Evolutionary conservation across 2,797 vertebrate genomes (phyloP).

Genomic region (Oreonectes daqikongensis): DNA sequence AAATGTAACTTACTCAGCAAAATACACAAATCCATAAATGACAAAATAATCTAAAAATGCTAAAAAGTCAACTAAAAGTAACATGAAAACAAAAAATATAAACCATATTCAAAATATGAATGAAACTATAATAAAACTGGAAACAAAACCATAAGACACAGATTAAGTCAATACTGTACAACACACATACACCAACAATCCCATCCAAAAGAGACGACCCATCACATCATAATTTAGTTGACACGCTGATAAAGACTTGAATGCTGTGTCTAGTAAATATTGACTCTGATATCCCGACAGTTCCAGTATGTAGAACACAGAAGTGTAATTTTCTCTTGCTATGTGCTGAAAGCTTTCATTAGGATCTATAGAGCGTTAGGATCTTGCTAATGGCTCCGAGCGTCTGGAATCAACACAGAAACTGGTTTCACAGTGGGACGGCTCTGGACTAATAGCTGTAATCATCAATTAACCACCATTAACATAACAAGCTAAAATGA

Average conservation of each 20-base stretch:
- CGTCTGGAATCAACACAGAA: slow-evolving; percentile 21
- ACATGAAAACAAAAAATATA: too few relatives aligned
- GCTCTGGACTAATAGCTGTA: slow-evolving; percentile 46
- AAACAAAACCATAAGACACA: too few relatives aligned
- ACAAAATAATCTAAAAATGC: too few relatives aligned
- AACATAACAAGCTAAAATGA: slow-evolving; percentile 39
- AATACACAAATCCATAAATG: too few relatives aligned
- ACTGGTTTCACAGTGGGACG: slow-evolving; percentile 24
- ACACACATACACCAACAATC: neutral
- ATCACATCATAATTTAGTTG: slow-evolving; percentile 18
- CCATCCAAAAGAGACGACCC: neutral
- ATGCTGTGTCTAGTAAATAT: slow-evolving; percentile 35
- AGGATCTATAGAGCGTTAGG: slow-evolving; percentile 50
- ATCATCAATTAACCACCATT: slow-evolving; percentile 54
- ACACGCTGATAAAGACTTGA: slow-evolving; percentile 23
- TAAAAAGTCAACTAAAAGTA: too few relatives aligned
- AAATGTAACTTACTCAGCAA: too few relatives aligned
- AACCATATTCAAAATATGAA: too few relatives aligned
- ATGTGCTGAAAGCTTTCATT: slow-evolving; percentile 53
- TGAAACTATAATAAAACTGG: too few relatives aligned
- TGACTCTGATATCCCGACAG: slow-evolving; percentile 34
- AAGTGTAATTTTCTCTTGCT: slow-evolving; percentile 54
- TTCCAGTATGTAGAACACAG: slow-evolving; percentile 28
- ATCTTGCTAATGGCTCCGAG: slow-evolving; percentile 41
- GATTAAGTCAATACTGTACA: too few relatives aligned